A percentile compares a stretch with the other conserved stretches of the same genome.
Conservation (phyloP, 2,888 invertebrate species). For the Sipunculus nudus region DNA sequence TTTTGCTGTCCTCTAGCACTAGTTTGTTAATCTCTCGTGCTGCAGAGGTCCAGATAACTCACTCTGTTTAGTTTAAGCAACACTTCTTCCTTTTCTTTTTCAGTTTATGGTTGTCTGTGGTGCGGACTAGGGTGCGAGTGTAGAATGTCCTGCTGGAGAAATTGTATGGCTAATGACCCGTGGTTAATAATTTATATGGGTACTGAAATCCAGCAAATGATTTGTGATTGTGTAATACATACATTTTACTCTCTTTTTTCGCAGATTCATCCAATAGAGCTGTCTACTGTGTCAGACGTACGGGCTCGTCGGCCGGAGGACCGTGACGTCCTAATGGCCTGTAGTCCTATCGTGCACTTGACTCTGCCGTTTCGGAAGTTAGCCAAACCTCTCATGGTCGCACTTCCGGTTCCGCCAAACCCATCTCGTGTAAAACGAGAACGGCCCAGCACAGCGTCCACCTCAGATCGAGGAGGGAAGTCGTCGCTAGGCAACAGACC, state of each 20-base stretch:
- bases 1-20: no score
- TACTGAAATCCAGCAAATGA: no score
- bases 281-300: conserved; percentile 47
- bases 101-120: no score
- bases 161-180: no score
- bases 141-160: no score
- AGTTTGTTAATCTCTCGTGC: no score
- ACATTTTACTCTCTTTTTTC: neutral
- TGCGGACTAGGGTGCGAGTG: no score
- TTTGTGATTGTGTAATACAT: no score
- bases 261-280: conserved; percentile 56
- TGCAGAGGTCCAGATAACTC: no score
- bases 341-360: conserved; percentile 49
- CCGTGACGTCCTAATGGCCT: conserved; percentile 45
- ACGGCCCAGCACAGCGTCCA: conserved; percentile 48
- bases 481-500: conserved; percentile 1
- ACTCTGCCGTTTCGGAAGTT: conserved; percentile 37
- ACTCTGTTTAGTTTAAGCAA: no score
- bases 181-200: no score
- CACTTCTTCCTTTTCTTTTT: no score
- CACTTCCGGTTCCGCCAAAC: conserved; percentile 51
- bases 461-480: conserved; percentile 7
- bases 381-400: conserved; percentile 47
- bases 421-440: conserved; percentile 31
- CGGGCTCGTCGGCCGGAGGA: conserved; percentile 39